phyloP scores from a whole-genome alignment of 2,888 invertebrate genomes.

The Boloria euphrosyne region DNA sequence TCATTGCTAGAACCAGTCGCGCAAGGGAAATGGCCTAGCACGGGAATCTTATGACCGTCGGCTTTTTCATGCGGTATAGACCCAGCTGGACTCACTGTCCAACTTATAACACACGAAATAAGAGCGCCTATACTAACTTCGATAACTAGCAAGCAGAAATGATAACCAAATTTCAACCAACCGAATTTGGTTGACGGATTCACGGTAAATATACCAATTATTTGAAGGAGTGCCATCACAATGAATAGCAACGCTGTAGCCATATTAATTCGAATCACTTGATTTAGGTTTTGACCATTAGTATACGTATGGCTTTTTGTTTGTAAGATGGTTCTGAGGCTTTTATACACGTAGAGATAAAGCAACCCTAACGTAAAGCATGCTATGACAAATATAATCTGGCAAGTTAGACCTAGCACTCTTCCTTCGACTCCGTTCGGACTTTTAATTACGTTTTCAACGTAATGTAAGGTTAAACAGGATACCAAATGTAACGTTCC shows the following conservation, averaged over 20 bases:
- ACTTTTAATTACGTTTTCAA: slow-evolving; percentile 82
- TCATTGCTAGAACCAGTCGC: slow-evolving; percentile 92
- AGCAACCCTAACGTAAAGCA: slow-evolving; percentile 92
- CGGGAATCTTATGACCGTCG: slow-evolving; percentile 85
- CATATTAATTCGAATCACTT: slow-evolving; percentile 94
- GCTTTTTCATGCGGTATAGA: slow-evolving; percentile 88
- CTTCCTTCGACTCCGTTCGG: slow-evolving; percentile 77
- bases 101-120: slow-evolving; percentile 93
- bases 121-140: slow-evolving; percentile 94
- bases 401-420: slow-evolving; percentile 89
- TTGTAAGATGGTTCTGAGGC: slow-evolving; percentile 87
- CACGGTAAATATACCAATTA: slow-evolving; percentile 86
- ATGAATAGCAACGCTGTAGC: slow-evolving; percentile 93
- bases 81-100: slow-evolving; percentile 81
- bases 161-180: slow-evolving; percentile 97
- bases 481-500: slow-evolving; percentile 90
- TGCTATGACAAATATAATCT: slow-evolving; percentile 92
- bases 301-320: slow-evolving; percentile 91
- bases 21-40: slow-evolving; percentile 91
- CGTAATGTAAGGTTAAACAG: slow-evolving; percentile 91
- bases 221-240: slow-evolving; percentile 90
- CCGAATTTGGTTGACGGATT: slow-evolving; percentile 85
- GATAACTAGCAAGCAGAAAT: slow-evolving; percentile 91
- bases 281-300: slow-evolving; percentile 90
- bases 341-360: slow-evolving; percentile 92